Evolutionary conservation across 2,113 vertebrate species (phyloP), one percentile per base, ranked within the genome.

Genomic region (Neotragus moschatus): DNA sequence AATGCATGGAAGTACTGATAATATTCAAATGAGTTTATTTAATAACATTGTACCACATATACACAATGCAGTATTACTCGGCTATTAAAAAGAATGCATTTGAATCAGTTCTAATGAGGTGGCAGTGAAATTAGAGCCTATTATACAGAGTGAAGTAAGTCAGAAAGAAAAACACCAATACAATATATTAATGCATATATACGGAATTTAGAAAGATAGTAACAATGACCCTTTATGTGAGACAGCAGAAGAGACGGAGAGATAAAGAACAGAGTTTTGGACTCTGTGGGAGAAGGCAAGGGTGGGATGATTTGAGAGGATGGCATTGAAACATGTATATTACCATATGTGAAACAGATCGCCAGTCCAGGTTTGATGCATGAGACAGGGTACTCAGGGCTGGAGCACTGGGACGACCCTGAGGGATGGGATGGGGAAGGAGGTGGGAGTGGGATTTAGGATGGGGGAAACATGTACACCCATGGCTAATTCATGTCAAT

Each of bases 341-440:
- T 70, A 23, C 12, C 66, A 70, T 70, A 12, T 39, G 66, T 70
- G 66, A 70, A 70, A 70, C 4, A 70, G 10, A 70, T 70, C 19
- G 0, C n/a, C 66, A 70, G n/a, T 36, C n/a, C 66, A 70, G 66
- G 66, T 70, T 39, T 2, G 1, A 70, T 39, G n/a, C n/a, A 70
- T 70, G 66, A 70, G 19, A 36, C n/a, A 70, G n/a, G 63, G n/a
- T 3, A 17, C 63, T 70, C n/a, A 11, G 17, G n/a, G n/a, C 63
- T 23, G n/a, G 63, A 1, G n/a, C 63, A 36, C n/a, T 36, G n/a
- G n/a, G 63, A 70, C 0, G 0, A 70, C n/a, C 19, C n/a, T 2
- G 4, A 36, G n/a, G 63, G 63, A 70, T 21, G 19, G n/a, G n/a
- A 36, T 36, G n/a, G n/a, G 17, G 63, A 70, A n/a, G n/a, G 63